Evolutionary conservation across 2,888 invertebrate genomes (phyloP).

Genomic region (Megastigmus dorsalis): DNA sequence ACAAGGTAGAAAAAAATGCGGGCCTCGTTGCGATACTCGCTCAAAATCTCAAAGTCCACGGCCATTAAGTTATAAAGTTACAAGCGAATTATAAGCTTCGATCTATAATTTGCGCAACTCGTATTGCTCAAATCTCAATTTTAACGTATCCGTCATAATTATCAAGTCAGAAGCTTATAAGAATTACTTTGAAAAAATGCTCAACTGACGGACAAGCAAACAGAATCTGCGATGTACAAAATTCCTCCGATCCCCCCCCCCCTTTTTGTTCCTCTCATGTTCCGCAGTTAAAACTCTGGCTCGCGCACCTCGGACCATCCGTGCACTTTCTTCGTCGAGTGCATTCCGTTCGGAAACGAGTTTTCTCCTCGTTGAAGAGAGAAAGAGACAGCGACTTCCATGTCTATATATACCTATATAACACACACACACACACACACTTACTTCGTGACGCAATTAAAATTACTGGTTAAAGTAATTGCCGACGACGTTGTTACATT

Average conservation of each 20-base stretch:
- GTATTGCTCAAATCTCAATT: neutral
- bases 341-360: slow-evolving; percentile 45
- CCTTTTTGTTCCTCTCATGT: slow-evolving; percentile 29
- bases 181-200: too few relatives aligned
- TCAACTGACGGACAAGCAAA: too few relatives aligned
- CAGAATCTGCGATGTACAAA: too few relatives aligned
- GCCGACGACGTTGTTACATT: slow-evolving; percentile 50
- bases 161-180: neutral
- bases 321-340: slow-evolving; percentile 24
- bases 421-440: too few relatives aligned
- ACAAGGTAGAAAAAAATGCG: neutral
- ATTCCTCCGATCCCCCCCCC: neutral
- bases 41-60: neutral
- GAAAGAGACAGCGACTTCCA: slow-evolving; percentile 8
- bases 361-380: slow-evolving; percentile 27
- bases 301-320: too few relatives aligned
- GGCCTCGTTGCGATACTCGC: neutral
- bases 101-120: slow-evolving; percentile 19
- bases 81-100: neutral
- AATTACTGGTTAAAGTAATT: slow-evolving; percentile 50
- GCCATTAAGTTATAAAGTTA: slow-evolving; percentile 3
- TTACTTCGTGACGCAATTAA: slow-evolving; percentile 48
- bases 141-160: slow-evolving; percentile 6
- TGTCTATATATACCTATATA: neutral
- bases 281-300: neutral